Conservation (phyloP, 2,888 invertebrate species). For the Tenodera sinensis region DNA sequence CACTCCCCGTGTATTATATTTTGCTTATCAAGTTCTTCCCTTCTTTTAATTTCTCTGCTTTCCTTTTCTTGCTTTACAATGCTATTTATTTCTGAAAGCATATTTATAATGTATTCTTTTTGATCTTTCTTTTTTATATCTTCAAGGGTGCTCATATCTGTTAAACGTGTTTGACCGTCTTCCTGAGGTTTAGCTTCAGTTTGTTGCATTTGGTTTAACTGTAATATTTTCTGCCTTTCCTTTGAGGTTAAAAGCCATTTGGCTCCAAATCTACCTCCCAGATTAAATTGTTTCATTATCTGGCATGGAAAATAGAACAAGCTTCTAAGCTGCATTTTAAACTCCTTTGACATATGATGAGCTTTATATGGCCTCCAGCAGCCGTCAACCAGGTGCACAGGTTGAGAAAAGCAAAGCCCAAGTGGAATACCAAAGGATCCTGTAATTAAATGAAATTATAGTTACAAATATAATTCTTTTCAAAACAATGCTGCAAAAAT, state of each 20-base stretch:
- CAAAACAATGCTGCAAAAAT: too few relatives aligned
- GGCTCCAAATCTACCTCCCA: not conserved
- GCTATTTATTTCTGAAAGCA: not conserved
- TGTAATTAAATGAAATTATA: not conserved
- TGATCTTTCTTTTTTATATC: not conserved
- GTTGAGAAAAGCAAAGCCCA: not conserved
- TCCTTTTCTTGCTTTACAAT: not conserved
- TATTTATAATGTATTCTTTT: not conserved
- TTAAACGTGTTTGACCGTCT: not conserved
- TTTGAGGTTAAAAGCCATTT: not conserved
- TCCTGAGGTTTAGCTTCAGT: not conserved
- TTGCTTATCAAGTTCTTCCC: too few relatives aligned
- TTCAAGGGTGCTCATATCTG: not conserved
- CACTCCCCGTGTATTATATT: too few relatives aligned
- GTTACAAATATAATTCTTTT: not conserved
- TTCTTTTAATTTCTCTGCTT: not conserved
- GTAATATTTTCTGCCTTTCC: not conserved
- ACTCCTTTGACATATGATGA: not conserved
- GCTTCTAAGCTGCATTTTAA: not conserved
- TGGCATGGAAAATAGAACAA: not conserved
- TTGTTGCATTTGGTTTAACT: not conserved
- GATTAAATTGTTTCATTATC: not conserved
- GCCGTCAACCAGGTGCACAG: not conserved
- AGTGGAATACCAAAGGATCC: not conserved
- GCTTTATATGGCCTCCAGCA: not conserved